Conservation (phyloP, 2,888 invertebrate species). For the Pseudoips prasinana region DNA sequence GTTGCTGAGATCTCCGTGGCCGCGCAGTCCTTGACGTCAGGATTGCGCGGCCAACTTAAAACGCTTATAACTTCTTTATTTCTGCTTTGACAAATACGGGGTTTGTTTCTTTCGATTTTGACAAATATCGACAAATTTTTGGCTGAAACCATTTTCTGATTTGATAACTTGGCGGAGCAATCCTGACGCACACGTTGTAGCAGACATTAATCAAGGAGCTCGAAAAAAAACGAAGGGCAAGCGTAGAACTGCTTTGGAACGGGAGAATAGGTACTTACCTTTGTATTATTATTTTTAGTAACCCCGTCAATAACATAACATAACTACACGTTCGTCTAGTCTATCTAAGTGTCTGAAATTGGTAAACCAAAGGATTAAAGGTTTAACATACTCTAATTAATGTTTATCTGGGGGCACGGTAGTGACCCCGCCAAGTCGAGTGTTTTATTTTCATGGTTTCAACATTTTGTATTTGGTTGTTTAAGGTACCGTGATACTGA, state of each 20-base stretch:
- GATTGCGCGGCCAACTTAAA: no score
- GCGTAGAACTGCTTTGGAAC: slow-evolving; percentile 4
- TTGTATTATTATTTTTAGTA: slow-evolving; percentile 2
- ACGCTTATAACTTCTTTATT: no score
- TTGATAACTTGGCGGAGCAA: no score
- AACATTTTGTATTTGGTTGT: slow-evolving; percentile 1
- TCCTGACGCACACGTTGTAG: no score
- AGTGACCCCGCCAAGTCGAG: slow-evolving; percentile 1
- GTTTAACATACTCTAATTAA: slow-evolving; percentile 2
- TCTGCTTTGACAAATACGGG: no score
- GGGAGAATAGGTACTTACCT: slow-evolving; percentile 3
- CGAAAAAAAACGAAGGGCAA: slow-evolving; percentile 1
- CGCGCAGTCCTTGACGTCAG: no score
- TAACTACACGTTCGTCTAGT: slow-evolving; percentile 1
- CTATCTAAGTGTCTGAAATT: slow-evolving; percentile 2
- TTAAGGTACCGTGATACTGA: slow-evolving; percentile 2
- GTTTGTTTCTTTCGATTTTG: no score
- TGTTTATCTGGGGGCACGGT: slow-evolving; percentile 1
- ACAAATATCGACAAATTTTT: no score
- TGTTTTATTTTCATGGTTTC: slow-evolving; percentile 1
- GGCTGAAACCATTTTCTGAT: no score
- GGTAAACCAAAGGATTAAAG: slow-evolving; percentile 4
- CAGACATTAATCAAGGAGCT: slow-evolving; percentile 1
- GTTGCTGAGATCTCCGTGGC: no score
- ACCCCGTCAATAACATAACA: slow-evolving; percentile 1